Evolutionary conservation across 2,113 vertebrate species (phyloP).

Genomic region (Lampris incognitus): DNA sequence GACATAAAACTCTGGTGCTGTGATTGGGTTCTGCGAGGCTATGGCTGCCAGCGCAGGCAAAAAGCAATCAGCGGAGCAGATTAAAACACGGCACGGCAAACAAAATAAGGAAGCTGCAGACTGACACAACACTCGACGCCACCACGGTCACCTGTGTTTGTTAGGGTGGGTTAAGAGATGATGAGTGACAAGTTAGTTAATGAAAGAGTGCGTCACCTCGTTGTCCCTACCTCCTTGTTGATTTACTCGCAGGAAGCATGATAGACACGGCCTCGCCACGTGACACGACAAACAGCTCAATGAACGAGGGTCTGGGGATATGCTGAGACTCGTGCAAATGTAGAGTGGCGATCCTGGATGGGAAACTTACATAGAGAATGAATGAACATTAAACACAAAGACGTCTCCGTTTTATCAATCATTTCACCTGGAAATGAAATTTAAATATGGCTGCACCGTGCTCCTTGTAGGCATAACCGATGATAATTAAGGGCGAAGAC

Average conservation of each 20-base stretch:
- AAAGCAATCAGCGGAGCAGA: constrained; percentile 70
- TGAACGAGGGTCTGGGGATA: background rate
- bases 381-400: background rate
- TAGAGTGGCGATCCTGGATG: too few relatives aligned
- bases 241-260: background rate
- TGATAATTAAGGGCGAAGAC: constrained; percentile 28
- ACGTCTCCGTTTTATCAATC: background rate
- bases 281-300: constrained; percentile 10
- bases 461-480: background rate
- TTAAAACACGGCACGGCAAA: constrained; percentile 69
- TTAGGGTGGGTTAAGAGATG: constrained; percentile 25
- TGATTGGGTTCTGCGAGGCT: constrained; percentile 55
- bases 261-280: background rate
- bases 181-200: constrained; percentile 61
- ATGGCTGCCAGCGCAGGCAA: constrained; percentile 49
- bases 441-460: too few relatives aligned
- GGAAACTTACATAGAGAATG: background rate
- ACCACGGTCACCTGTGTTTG: constrained; percentile 24
- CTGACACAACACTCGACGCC: constrained; percentile 17
- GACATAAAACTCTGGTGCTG: constrained; percentile 59
- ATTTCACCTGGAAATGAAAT: background rate
- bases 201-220: constrained; percentile 55
- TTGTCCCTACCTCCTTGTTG: constrained; percentile 7
- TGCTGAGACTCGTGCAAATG: background rate
- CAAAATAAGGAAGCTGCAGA: constrained; percentile 55